Conservation (phyloP, 2,113 vertebrate species). For the Arenaria interpres region DNA sequence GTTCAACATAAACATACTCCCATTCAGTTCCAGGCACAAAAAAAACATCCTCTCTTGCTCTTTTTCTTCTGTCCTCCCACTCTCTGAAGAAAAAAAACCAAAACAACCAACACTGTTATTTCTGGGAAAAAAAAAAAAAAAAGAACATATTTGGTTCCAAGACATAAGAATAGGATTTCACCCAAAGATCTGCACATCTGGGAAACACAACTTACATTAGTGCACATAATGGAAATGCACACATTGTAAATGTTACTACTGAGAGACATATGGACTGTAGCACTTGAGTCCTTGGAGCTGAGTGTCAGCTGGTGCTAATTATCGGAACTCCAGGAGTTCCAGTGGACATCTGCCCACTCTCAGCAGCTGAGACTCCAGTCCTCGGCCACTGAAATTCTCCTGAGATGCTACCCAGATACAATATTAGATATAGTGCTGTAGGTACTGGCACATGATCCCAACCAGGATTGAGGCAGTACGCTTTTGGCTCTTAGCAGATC, state of each 20-base stretch:
- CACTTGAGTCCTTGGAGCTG: background rate
- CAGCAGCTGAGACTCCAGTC: background rate
- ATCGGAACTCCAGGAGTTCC: background rate
- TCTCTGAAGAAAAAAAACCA: background rate
- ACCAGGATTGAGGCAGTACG: background rate
- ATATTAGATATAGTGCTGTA: accelerated
- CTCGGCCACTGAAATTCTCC: background rate
- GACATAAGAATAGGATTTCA: background rate
- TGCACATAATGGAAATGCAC: background rate
- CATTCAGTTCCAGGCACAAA: background rate
- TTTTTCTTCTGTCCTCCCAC: background rate
- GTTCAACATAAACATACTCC: background rate
- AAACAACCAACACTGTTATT: background rate
- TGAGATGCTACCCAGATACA: background rate
- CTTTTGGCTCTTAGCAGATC: background rate
- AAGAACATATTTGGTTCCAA: background rate
- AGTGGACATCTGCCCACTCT: background rate
- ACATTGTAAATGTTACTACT: background rate
- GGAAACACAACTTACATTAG: background rate
- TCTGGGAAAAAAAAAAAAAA: background rate
- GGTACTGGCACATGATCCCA: accelerated
- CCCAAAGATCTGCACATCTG: background rate
- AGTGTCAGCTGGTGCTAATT: background rate
- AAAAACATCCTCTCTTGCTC: background rate
- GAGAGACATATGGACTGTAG: background rate